Base-by-base conservation (phyloP, 2,113 vertebrate species). In the Herpailurus yagouaroundi region DNA sequence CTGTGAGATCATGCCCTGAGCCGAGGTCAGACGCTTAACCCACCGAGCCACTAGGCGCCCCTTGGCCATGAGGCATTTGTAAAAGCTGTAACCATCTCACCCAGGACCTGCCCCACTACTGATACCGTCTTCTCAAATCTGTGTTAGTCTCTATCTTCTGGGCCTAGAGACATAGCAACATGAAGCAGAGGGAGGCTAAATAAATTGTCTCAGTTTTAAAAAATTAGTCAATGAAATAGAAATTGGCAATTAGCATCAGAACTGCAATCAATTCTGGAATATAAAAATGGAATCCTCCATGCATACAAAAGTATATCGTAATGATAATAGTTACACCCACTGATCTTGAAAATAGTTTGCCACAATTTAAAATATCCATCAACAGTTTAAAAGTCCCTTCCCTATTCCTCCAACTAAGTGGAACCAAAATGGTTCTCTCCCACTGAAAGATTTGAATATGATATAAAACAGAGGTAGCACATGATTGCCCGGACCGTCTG, bases 251-350 rank as follows among this genome's bases (percentile, higher is more conserved):
- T 77, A 66, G 9, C 38, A 31, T 45, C 57, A 94, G 71, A 89
- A 52, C 48, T 23, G 89, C 60, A 74, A 33, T 57, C 55, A 19
- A 2, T 16, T 85, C 79, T 74, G 57, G 33, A 71, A 71, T 79
- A 66, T 36, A 73, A 71, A 92, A 87, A 5, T 2, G 6, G 45
- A 69, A 0, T 48, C 45, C 66, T 60, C 45, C 14, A n/a, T 1
- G 3, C 38, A n/a, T n/a, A 15, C 18, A 27, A 18, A 71, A 16
- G 5, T 29, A 5, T 33, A 1, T 8, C 11, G 15, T 9, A 3
- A 18, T 13, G 45, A 36, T 3, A 76, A n/a, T 4, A 36, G 9
- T 60, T 33, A 18, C 13, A 31, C 41, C n/a, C 7, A 27, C 11
- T 27, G 36, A 33, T 11, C 27, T 68, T 27, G 29, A 76, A 71